A percentile compares a stretch with the other conserved stretches of the same genome.
Evolutionary conservation across 2,113 vertebrate species (phyloP).

Genomic region (Agelaius tricolor): DNA sequence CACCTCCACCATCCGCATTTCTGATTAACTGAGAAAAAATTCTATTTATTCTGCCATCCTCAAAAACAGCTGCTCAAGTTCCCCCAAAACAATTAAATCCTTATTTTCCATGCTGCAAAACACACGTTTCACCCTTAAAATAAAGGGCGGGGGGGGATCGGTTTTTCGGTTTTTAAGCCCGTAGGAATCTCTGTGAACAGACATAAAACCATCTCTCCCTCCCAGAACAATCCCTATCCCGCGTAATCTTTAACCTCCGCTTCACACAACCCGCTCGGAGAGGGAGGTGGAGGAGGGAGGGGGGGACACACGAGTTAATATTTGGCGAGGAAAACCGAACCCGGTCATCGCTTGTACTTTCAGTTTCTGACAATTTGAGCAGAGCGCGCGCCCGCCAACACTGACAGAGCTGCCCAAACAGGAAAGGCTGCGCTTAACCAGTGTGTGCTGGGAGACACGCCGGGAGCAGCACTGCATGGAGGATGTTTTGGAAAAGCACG

Average conservation of each 20-base stretch:
- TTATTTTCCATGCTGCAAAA: not conserved
- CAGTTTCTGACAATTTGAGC: constrained; percentile 50
- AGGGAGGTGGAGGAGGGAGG: too few relatives aligned
- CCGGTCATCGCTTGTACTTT: constrained; percentile 6
- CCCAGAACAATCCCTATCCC: not conserved
- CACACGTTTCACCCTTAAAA: not conserved
- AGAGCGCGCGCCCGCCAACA: constrained; percentile 26
- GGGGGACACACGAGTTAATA: not conserved
- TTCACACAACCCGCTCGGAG: not conserved
- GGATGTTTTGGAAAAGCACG: constrained; percentile 32
- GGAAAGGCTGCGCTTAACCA: constrained; percentile 40
- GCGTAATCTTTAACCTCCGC: not conserved
- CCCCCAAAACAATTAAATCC: not conserved
- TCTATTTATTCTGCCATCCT: not conserved
- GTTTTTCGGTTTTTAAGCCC: not conserved
- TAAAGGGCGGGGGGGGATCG: accelerated
- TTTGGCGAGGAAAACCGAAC: not conserved
- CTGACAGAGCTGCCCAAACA: constrained; percentile 50
- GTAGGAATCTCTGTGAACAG: not conserved
- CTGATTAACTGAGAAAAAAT: not conserved
- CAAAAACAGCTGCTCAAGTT: not conserved
- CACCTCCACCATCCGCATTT: not conserved
- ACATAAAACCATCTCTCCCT: not conserved
- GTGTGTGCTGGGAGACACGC: not conserved
- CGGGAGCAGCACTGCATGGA: constrained; percentile 17